phyloP scores from a whole-genome alignment of 92 coral and sea anemone genomes.

The Meandrina meandrites region DNA sequence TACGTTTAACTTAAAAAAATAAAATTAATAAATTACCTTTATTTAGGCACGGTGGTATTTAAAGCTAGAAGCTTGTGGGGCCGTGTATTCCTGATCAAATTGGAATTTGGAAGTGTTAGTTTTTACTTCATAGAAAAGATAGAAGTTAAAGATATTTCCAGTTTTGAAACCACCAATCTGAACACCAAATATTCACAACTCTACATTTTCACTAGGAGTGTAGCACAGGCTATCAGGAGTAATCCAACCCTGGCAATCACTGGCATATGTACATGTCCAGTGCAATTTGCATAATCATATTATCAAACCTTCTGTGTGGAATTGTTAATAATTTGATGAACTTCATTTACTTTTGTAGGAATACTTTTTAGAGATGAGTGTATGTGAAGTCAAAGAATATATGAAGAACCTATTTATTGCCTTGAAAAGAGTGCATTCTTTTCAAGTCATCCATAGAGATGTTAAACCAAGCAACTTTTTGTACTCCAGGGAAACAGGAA shows the following conservation, averaged over 20 bases:
- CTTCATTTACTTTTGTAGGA: conserved; percentile 57
- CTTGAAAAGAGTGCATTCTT: conserved; percentile 86
- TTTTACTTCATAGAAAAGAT: too few relatives aligned
- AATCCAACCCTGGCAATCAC: neutral
- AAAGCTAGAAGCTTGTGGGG: too few relatives aligned
- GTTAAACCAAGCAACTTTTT: conserved; percentile 96
- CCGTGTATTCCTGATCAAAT: too few relatives aligned
- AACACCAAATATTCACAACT: too few relatives aligned
- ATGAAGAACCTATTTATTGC: conserved; percentile 94
- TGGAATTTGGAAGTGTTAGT: too few relatives aligned
- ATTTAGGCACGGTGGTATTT: too few relatives aligned
- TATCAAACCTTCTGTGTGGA: neutral
- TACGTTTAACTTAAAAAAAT: too few relatives aligned
- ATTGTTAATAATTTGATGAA: neutral
- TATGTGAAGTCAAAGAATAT: conserved; percentile 89
- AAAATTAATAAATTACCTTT: too few relatives aligned
- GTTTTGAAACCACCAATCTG: too few relatives aligned
- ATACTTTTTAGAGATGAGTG: conserved; percentile 82
- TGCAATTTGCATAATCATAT: neutral
- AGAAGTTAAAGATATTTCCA: too few relatives aligned
- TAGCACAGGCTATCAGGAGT: too few relatives aligned
- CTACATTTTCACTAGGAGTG: too few relatives aligned
- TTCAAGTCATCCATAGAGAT: conserved; percentile 92
- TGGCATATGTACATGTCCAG: neutral
- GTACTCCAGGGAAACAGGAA: conserved; percentile 75